Evolutionary conservation across 2,797 vertebrate species (phyloP), one percentile per base, ranked within the genome.

Genomic region (Betta splendens): DNA sequence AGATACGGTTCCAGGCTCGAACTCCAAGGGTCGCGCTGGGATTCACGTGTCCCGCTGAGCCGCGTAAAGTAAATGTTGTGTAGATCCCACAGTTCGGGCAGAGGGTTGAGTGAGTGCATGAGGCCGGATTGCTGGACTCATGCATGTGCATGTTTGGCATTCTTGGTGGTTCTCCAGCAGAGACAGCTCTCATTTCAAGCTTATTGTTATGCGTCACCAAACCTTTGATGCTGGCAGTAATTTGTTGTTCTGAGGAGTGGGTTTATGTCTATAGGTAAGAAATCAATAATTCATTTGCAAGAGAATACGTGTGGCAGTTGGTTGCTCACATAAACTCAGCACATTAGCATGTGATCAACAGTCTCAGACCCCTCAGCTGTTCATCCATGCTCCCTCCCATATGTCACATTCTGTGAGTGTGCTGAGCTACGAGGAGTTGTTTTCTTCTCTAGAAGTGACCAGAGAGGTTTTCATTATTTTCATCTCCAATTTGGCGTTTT

Each of bases 401-500:
- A 73, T 74, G 59, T 69, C 56, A 76, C 49, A 77, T 22, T 68
- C 54, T 51, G 40, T 6, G 26, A 33, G 54, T 46, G 33, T n/a
- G 23, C 33, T 62, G 17, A 64, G 49, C 48, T 39, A 50, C 59
- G 73, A 74, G 57, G 64, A 59, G 42, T 35, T 63, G 64, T 42
- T 18, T 39, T 53, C 58, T 77, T 73, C 55, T 76, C 61, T 71
- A 26, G 31, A 75, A 67, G 49, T 75, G 77, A 84, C 81, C 74
- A 40, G 43, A 62, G 64, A 76, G 38, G 53, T 46, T 80, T 72
- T 74, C 12, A 4, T 55, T 48, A 72, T 80, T 81, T 82, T 85
- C 61, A 66, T 77, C 80, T 79, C 63, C 73, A 72, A 74, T 68
- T 56, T 69, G 46, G 7, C 54, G 79, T 79, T 85, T 87, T 85